Percentiles rank a stretch among this genome's conserved stretches.
phyloP scores from a whole-genome alignment of 2,113 vertebrate species.

The Corythaeola cristata region DNA sequence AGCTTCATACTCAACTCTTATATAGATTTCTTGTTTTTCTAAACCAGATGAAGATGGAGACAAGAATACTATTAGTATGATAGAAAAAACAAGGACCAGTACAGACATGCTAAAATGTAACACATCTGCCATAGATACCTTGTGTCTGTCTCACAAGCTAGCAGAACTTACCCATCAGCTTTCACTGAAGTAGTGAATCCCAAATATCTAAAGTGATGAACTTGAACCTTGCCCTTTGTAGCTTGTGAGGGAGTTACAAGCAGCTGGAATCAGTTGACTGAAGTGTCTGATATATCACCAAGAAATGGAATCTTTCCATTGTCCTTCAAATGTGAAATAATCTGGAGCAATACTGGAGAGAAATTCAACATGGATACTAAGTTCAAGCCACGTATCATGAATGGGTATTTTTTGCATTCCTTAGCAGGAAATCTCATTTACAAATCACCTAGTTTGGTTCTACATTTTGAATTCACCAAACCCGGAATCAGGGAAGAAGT shows the following conservation, averaged over 20 bases:
- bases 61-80: background rate
- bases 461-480: background rate
- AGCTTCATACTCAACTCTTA: background rate
- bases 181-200: background rate
- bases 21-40: background rate
- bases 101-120: background rate
- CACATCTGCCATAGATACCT: background rate
- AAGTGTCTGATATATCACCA: background rate
- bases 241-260: background rate
- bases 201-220: background rate
- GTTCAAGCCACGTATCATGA: background rate
- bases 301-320: background rate
- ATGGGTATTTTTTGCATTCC: background rate
- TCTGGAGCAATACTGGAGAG: background rate
- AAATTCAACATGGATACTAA: background rate
- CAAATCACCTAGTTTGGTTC: background rate
- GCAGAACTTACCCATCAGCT: background rate
- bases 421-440: background rate
- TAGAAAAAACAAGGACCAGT: background rate
- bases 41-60: background rate
- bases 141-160: background rate
- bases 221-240: background rate
- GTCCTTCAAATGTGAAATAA: background rate
- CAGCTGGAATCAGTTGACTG: background rate
- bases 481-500: background rate